Conservation (phyloP, 2,888 invertebrate species). For the Torymus auratus region DNA sequence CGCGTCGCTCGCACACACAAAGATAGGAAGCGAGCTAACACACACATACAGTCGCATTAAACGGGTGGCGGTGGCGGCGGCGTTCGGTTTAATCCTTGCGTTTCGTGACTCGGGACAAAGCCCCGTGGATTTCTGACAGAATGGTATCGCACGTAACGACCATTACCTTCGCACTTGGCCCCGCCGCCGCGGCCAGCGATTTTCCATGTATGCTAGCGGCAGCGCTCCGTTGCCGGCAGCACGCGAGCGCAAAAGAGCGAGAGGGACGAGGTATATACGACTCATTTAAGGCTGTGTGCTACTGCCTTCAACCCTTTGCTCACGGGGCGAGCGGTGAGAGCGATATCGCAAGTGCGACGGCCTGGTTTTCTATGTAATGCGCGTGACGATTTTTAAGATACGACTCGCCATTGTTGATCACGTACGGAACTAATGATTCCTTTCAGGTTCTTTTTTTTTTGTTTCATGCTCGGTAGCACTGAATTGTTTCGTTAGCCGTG, state of each 20-base stretch:
- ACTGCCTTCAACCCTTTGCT: no score
- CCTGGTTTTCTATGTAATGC: no score
- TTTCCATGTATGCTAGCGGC: neutral
- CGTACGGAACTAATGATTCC: no score
- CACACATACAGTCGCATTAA: constrained; percentile 68
- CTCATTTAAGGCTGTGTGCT: constrained; percentile 5
- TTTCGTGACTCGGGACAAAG: constrained; percentile 76
- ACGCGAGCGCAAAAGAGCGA: constrained; percentile 18
- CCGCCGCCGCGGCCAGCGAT: neutral
- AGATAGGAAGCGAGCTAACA: constrained; percentile 50
- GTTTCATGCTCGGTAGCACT: no score
- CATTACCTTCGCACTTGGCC: constrained; percentile 69
- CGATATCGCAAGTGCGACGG: no score
- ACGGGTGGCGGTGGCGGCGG: constrained; percentile 60
- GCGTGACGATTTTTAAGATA: no score
- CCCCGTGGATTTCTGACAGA: constrained; percentile 76
- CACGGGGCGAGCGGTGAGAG: no score
- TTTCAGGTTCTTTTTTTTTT: no score
- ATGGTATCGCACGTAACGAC: constrained; percentile 75
- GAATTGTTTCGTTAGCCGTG: no score
- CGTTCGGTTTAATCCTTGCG: constrained; percentile 74
- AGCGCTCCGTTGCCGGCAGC: neutral
- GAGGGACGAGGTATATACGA: neutral
- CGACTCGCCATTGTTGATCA: no score
- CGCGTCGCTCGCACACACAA: neutral